Conservation (phyloP, 2,797 vertebrate genomes). For the Borostomias antarcticus region DNA sequence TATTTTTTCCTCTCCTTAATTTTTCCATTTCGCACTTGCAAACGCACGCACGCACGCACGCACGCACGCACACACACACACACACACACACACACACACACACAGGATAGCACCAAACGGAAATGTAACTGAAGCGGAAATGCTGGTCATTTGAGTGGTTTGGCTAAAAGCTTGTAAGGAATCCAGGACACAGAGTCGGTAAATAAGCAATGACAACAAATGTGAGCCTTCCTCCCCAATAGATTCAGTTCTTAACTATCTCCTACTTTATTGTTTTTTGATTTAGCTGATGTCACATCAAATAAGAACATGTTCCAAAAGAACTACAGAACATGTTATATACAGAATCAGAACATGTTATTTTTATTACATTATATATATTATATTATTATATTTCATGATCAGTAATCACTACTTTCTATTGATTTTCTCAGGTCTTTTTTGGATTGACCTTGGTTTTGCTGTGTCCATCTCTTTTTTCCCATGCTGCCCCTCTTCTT, state of each 20-base stretch:
- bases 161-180: conserved; percentile 55
- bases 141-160: conserved; percentile 53
- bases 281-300: too few relatives aligned
- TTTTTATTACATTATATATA: too few relatives aligned
- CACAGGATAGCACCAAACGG: neutral
- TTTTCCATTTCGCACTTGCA: conserved; percentile 31
- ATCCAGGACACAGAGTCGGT: conserved; percentile 40
- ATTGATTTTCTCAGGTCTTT: neutral
- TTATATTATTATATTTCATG: neutral
- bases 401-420: neutral
- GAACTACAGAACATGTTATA: neutral
- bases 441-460: neutral
- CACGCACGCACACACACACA: conserved; percentile 4
- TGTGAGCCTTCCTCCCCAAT: conserved; percentile 45
- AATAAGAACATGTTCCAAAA: too few relatives aligned
- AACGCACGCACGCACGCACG: neutral
- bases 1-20: neutral
- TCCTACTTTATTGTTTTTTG: neutral
- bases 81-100: conserved; percentile 7
- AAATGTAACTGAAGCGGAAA: conserved; percentile 48
- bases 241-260: conserved; percentile 26
- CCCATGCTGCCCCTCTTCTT: conserved; percentile 1
- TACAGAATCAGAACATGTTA: too few relatives aligned
- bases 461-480: conserved; percentile 30
- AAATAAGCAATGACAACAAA: conserved; percentile 64